Evolutionary conservation across 2,113 vertebrate genomes (phyloP), one percentile per base, ranked within the genome.

Genomic region (Verasper variegatus): DNA sequence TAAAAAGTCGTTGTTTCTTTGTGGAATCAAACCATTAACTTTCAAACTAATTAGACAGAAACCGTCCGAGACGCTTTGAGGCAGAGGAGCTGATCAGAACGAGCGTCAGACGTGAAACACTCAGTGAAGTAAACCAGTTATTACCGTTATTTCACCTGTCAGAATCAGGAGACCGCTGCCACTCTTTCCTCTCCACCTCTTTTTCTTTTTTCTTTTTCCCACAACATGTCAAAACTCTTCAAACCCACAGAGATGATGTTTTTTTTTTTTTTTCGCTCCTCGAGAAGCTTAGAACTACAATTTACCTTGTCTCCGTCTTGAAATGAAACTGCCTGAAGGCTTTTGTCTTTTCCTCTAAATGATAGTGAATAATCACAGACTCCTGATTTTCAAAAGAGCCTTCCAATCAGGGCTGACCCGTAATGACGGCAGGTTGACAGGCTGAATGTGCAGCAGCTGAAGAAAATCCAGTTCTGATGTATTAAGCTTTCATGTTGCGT

Each of bases 281-380:
- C 14, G 40, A 26, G 23, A 35, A 76, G 71, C 61, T 71, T 40
- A 61, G 74, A 83, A 81, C 73, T 55, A 74, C 71, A 80, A 83
- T 86, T 89, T 89, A 85, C 64, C 76, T 73, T 27, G 68, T 83
- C 56, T 21, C 71, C 60, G 31, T 84, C 64, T 68, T 76, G 67
- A 83, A 86, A 75, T 84, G 80, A 89, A 85, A 78, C 23, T 65
- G 82, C 84, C 86, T 45, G 68, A 8, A 65, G 84, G 71, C 86
- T 81, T 90, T 91, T 92, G 90, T 87, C 86, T 88, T 58, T 75
- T 23, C 52, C 56, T 68, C 67, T 76, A 76, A 87, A 78, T 79
- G 76, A 84, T 76, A 66, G 84, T 79, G 82, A 85, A 83, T 88
- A 89, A 92, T 90, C 84, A 85, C 73, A 82, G 63, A 17, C 68